Conservation (phyloP, 2,113 vertebrate species). For the Nanorana parkeri region DNA sequence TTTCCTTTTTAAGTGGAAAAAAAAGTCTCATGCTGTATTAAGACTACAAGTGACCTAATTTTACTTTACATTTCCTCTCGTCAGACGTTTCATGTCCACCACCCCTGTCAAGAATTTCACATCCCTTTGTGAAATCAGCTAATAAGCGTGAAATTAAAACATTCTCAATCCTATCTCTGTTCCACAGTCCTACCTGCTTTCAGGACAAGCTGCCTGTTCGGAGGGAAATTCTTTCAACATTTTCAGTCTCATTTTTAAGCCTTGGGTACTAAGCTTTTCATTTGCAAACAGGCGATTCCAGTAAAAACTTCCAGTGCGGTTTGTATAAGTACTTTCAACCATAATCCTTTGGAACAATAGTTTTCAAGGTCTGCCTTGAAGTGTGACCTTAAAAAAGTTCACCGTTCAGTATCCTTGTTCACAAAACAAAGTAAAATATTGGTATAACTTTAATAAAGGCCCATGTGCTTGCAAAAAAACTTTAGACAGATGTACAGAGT, state of each 20-base stretch:
- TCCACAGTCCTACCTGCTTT: constrained; percentile 9
- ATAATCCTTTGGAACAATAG: not conserved
- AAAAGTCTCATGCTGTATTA: too few species aligned
- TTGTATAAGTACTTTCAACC: constrained; percentile 34
- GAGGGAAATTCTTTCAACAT: constrained; percentile 13
- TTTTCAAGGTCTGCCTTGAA: not conserved
- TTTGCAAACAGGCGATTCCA: not conserved
- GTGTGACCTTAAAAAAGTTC: not conserved
- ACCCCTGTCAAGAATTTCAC: constrained; percentile 27
- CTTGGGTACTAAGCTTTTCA: constrained; percentile 33
- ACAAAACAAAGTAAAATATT: too few species aligned
- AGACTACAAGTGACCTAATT: constrained; percentile 18
- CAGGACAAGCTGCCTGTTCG: constrained; percentile 19
- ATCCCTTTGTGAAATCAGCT: constrained; percentile 17
- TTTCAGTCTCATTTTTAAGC: not conserved
- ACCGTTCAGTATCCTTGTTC: too few species aligned
- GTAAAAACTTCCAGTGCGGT: not conserved
- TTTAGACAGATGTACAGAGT: too few species aligned
- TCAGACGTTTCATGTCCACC: constrained; percentile 28
- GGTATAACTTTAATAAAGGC: too few species aligned
- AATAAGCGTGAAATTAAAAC: constrained; percentile 50
- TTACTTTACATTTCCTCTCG: not conserved
- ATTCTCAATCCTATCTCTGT: constrained; percentile 23
- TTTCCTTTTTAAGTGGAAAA: too few species aligned
- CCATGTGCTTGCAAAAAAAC: too few species aligned